Evolutionary conservation across 2,888 invertebrate genomes (phyloP).

Genomic region (Lathronympha strigana): DNA sequence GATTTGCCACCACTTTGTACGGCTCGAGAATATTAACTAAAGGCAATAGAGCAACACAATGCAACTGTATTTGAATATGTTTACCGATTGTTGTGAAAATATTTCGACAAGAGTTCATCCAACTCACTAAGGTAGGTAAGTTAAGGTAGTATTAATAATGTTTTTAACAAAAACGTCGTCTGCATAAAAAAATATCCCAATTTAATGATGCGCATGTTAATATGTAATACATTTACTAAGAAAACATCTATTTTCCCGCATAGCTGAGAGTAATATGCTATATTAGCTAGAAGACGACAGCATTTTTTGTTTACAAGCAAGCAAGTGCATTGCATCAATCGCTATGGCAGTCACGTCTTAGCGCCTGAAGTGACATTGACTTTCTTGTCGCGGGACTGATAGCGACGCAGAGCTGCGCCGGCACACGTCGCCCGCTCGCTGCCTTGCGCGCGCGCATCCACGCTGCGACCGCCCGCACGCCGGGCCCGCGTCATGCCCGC

Average conservation of each 20-base stretch:
- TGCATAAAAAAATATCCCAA: no score
- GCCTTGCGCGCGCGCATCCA: conserved; percentile 79
- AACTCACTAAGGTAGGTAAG: no score
- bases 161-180: conserved; percentile 1
- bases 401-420: conserved; percentile 53
- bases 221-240: background rate
- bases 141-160: background rate
- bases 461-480: conserved; percentile 69
- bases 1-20: conserved; percentile 19
- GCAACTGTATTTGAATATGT: conserved; percentile 31
- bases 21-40: conserved; percentile 29
- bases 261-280: conserved; percentile 24
- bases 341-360: conserved; percentile 65
- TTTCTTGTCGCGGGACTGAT: conserved; percentile 73
- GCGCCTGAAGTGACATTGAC: conserved; percentile 77
- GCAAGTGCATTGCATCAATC: conserved; percentile 46
- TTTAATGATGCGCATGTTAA: background rate
- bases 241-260: conserved; percentile 7
- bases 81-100: conserved; percentile 20
- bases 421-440: conserved; percentile 78
- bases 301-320: conserved; percentile 32
- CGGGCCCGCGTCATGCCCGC: conserved; percentile 82
- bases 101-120: conserved; percentile 36
- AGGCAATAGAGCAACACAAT: conserved; percentile 28
- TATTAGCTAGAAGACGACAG: conserved; percentile 11